Percentiles rank a stretch among this genome's conserved stretches.
phyloP scores from a whole-genome alignment of 2,113 vertebrate species.

The Perognathus longimembris region DNA sequence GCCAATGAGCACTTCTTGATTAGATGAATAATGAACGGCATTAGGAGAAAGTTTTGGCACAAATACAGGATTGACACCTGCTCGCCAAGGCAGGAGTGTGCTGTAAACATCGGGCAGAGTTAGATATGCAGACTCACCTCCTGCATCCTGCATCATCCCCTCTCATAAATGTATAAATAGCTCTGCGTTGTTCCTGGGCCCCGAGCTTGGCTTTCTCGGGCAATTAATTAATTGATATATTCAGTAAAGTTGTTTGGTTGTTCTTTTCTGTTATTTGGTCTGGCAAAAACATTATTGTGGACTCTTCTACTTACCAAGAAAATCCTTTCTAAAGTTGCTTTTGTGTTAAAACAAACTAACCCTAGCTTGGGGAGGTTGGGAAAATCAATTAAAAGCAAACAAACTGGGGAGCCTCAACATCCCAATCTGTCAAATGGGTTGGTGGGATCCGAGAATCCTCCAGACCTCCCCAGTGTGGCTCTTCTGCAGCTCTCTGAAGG shows the following conservation, averaged over 20 bases:
- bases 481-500: not conserved
- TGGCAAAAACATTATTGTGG: not conserved
- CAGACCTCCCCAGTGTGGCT: not conserved
- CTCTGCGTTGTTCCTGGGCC: not conserved
- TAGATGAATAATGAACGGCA: conserved; percentile 46
- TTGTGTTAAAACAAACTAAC: no score
- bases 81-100: conserved; percentile 35
- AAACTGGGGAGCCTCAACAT: not conserved
- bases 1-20: conserved; percentile 60
- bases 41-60: conserved; percentile 54
- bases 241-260: conserved; percentile 54
- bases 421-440: not conserved
- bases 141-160: not conserved
- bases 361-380: not conserved
- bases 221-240: conserved; percentile 66
- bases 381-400: no score
- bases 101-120: conserved; percentile 62
- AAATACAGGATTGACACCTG: conserved; percentile 78
- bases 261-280: conserved; percentile 67
- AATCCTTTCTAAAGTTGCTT: not conserved
- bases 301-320: not conserved
- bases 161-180: conserved; percentile 53
- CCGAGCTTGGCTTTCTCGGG: conserved; percentile 43
- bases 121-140: not conserved
- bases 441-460: not conserved